Conservation (phyloP, 2,113 vertebrate species). For the Seriola dumerili region DNA sequence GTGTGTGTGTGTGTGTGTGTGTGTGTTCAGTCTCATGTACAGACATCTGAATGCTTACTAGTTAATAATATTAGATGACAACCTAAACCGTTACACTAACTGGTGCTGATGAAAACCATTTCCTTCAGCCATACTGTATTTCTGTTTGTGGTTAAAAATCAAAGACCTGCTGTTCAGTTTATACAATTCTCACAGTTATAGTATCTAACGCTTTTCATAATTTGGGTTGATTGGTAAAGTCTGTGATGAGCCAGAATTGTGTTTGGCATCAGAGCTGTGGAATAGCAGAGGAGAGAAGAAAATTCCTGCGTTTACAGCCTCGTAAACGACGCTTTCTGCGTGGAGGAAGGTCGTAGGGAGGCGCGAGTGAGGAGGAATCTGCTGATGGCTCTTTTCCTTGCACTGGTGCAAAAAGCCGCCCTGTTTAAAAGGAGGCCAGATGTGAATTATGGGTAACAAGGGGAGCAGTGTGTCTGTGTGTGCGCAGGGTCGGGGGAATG, state of each 20-base stretch:
- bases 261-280: slow-evolving; percentile 51
- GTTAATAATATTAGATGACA: background rate
- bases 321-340: slow-evolving; percentile 42
- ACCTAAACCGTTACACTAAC: background rate
- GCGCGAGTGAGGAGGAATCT: slow-evolving; percentile 50
- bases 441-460: slow-evolving; percentile 68
- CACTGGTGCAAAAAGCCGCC: slow-evolving; percentile 49
- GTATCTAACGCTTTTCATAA: background rate
- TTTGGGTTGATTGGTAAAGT: background rate
- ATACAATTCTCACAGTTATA: background rate
- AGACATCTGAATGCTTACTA: background rate
- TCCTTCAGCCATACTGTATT: background rate
- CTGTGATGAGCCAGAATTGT: slow-evolving; percentile 26
- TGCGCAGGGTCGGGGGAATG: slow-evolving; percentile 34
- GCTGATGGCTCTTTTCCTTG: slow-evolving; percentile 59
- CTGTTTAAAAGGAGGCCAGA: slow-evolving; percentile 63
- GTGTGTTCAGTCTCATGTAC: background rate
- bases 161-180: background rate
- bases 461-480: slow-evolving; percentile 49
- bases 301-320: slow-evolving; percentile 62
- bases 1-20: slow-evolving; percentile 40
- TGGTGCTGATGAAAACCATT: background rate
- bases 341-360: slow-evolving; percentile 31
- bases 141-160: background rate
- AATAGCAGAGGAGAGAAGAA: slow-evolving; percentile 15